Conservation (phyloP, 2,888 invertebrate genomes). For the Chalcis sispes region DNA sequence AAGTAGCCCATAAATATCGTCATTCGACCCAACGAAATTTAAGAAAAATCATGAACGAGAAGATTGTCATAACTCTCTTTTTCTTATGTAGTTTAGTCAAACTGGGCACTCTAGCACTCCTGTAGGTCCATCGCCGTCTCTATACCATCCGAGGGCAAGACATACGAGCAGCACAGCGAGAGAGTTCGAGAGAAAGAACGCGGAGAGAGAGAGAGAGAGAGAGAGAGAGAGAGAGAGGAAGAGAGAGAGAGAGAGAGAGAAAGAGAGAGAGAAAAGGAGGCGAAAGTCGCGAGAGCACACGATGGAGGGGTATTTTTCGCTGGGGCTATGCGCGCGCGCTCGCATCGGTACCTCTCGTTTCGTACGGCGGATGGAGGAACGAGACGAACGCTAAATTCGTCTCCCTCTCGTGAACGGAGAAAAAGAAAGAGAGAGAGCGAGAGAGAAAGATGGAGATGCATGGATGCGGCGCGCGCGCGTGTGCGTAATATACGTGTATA, state of each 20-base stretch:
- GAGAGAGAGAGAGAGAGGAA: constrained; percentile 5
- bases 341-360: constrained; percentile 29
- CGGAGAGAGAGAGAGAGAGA: neutral
- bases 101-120: no score
- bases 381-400: constrained; percentile 54
- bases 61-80: neutral
- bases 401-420: constrained; percentile 32
- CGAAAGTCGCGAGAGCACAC: constrained; percentile 26
- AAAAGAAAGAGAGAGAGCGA: constrained; percentile 23
- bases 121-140: constrained; percentile 14
- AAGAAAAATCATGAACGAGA: no score
- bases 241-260: constrained; percentile 41
- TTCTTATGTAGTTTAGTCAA: no score
- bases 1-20: no score
- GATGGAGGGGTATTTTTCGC: constrained; percentile 57
- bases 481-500: no score
- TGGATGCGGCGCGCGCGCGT: neutral
- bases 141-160: neutral
- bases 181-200: neutral
- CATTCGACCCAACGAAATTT: no score
- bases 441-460: constrained; percentile 31
- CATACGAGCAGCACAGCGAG: neutral
- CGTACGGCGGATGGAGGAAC: constrained; percentile 22
- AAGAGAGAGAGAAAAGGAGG: constrained; percentile 46
- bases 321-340: constrained; percentile 45